Evolutionary conservation across 2,113 vertebrate species (phyloP).

Genomic region (Dasypus novemcinctus): DNA sequence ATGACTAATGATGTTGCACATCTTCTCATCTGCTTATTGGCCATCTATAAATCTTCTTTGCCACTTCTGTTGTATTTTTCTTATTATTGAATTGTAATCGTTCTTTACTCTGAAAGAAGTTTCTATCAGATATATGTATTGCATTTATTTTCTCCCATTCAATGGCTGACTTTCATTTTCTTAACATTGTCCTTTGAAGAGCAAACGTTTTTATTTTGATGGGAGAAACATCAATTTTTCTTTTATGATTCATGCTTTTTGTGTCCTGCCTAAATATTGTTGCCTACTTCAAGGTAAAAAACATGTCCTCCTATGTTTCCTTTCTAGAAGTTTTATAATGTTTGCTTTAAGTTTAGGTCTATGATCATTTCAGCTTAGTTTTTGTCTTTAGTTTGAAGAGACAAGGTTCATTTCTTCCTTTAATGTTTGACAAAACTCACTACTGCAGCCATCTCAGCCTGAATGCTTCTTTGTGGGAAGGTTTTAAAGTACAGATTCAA

Average conservation of each 20-base stretch:
- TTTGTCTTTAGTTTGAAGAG: background rate
- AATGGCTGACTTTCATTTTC: background rate
- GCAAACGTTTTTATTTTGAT: background rate
- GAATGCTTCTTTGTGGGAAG: background rate
- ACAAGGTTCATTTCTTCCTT: background rate
- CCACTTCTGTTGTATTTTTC: background rate
- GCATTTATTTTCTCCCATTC: background rate
- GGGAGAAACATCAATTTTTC: background rate
- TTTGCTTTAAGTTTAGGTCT: background rate
- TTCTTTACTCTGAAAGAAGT: constrained; percentile 14
- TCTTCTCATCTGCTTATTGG: background rate
- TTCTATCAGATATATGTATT: background rate
- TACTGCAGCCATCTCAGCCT: background rate
- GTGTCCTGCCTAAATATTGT: background rate
- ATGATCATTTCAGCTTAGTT: background rate
- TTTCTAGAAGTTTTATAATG: background rate
- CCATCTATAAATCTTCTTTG: background rate
- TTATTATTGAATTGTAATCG: background rate
- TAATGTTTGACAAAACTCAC: background rate
- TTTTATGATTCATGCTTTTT: background rate
- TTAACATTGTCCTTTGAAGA: background rate
- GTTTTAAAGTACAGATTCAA: constrained; percentile 28
- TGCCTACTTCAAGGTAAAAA: background rate
- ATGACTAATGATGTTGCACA: background rate
- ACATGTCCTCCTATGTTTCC: background rate